Evolutionary conservation across 2,888 invertebrate species (phyloP).

Genomic region (Hecatera dysodea): DNA sequence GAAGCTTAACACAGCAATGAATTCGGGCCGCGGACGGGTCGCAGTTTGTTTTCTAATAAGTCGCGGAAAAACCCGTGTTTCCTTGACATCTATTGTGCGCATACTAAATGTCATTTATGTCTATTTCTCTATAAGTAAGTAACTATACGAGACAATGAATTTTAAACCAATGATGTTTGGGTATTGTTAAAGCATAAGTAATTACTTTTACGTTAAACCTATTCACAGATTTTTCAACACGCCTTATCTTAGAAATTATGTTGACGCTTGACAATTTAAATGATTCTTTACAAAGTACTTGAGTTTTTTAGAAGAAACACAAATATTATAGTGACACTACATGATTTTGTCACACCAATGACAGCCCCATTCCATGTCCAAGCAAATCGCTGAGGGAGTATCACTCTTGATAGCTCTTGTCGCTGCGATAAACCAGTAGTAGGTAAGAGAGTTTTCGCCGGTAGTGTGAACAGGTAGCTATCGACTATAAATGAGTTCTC

Average conservation of each 20-base stretch:
- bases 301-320: too few relatives aligned
- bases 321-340: too few relatives aligned
- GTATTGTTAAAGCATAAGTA: neutral
- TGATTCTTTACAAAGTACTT: neutral
- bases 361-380: too few relatives aligned
- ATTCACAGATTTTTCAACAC: too few relatives aligned
- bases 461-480: too few relatives aligned
- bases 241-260: too few relatives aligned
- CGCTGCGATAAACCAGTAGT: too few relatives aligned
- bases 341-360: neutral
- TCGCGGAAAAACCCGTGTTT: slow-evolving; percentile 53
- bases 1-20: neutral
- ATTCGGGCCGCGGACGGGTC: slow-evolving; percentile 63
- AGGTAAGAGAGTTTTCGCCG: too few relatives aligned
- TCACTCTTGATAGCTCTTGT: too few relatives aligned
- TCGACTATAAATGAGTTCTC: too few relatives aligned
- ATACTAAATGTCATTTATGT: slow-evolving; percentile 43
- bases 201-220: too few relatives aligned
- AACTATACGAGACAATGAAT: slow-evolving; percentile 8
- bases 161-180: slow-evolving; percentile 24
- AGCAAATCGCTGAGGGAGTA: too few relatives aligned
- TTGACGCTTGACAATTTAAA: neutral
- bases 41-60: slow-evolving; percentile 59
- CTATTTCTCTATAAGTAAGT: slow-evolving; percentile 1
- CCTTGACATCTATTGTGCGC: slow-evolving; percentile 68